Evolutionary conservation across 2,797 vertebrate genomes (phyloP), one percentile per base, ranked within the genome.

Genomic region (Xenopus petersii): DNA sequence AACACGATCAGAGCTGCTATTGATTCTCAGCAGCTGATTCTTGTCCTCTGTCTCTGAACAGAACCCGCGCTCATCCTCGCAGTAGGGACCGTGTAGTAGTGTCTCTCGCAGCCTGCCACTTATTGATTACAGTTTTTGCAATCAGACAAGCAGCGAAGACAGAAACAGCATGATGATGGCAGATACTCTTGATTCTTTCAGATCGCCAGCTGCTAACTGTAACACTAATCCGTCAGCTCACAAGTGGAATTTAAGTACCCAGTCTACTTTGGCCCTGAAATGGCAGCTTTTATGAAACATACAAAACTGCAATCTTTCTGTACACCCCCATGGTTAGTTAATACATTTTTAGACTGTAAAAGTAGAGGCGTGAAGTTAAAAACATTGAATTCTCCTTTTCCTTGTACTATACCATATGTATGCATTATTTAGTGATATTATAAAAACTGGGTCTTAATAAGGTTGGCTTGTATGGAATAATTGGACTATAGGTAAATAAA

Each of bases 71-170:
- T 77, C 71, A 75, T 62, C 11, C 79, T 71, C 70, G 0, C 84
- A 26, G 70, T 26, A 64, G 79, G 76, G 79, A 75, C 75, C 75
- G 75, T 55, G 77, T 30, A 47, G 11, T 16, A 0, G 74, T 69
- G 5, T 75, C 3, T 2, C 60, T 54, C 64, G 67, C 77, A 71
- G 82, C 71, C 79, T 79, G 81, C 71, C 8, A 73, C 46, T 42
- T 49, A 79, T 83, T 62, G 85, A 82, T 85, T 77, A 16, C 68
- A 70, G 70, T 49, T 80, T 77, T 68, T 69, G 81, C 48, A 15
- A 30, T 15, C 13, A 81, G 81, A 69, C 74, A n/a, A 75, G 80
- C 59, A n/a, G 0, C 59, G 75, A 74, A 65, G 59, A 7, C 74
- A 81, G 21, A 72, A 74, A 79, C 77, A 65, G 74, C 3, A 0